Evolutionary conservation across 1,140 invertebrate genomes (phyloP), one percentile per base, ranked within the genome.

Genomic region (Chlorops oryzae): DNA sequence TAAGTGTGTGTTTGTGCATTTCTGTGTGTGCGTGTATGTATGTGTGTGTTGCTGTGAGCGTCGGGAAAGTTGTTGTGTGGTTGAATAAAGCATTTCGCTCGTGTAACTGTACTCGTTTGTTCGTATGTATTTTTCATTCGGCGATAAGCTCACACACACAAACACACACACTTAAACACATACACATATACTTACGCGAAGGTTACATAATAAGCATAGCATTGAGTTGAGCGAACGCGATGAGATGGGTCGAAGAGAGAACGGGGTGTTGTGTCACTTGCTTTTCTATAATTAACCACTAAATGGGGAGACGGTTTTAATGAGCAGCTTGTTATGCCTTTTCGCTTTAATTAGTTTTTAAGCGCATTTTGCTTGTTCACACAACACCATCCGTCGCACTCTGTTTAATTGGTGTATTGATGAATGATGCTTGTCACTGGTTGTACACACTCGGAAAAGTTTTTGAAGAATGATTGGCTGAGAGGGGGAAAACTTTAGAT

Each of bases 211-310:
- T n/a, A n/a, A n/a, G n/a, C n/a, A n/a, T n/a, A n/a, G n/a, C n/a
- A n/a, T n/a, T n/a, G n/a, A n/a, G n/a, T n/a, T n/a, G n/a, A n/a
- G n/a, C n/a, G n/a, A n/a, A n/a, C n/a, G n/a, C n/a, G n/a, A n/a
- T n/a, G n/a, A n/a, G n/a, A n/a, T n/a, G n/a, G n/a, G n/a, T n/a
- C n/a, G n/a, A n/a, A n/a, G n/a, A n/a, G n/a, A n/a, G n/a, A n/a
- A n/a, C n/a, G n/a, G n/a, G n/a, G n/a, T n/a, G n/a, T n/a, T n/a
- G n/a, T n/a, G n/a, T n/a, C n/a, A n/a, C n/a, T n/a, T n/a, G 42
- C 55, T 58, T 58, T 61, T 62, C 63, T 65, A 68, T 69, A 68
- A 69, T 69, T 69, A 68, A 68, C 59, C 65, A 52, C 65, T 65
- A 58, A 55, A 59, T 50, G 43, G 51, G 56, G 53, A 56, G 53